phyloP scores from a whole-genome alignment of 1,140 invertebrate species.

The Eurytemora carolleeae region DNA sequence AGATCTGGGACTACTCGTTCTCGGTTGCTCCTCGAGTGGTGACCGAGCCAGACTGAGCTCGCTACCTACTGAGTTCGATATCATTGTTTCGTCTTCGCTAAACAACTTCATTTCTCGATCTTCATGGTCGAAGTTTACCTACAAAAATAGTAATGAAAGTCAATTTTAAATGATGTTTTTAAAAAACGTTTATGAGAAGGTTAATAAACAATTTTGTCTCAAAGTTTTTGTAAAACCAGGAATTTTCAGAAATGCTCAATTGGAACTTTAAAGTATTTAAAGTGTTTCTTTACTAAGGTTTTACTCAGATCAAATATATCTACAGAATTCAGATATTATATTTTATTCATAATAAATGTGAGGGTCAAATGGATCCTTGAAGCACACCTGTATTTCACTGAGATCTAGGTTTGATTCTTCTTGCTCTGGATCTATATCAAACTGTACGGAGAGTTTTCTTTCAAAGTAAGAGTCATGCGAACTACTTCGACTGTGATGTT shows the following conservation, averaged over 20 bases:
- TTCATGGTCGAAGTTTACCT: slow-evolving; percentile 57
- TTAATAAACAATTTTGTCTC: too few species aligned
- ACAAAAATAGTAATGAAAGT: too few species aligned
- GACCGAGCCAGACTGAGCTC: background rate
- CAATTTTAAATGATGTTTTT: too few species aligned
- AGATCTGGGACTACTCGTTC: background rate
- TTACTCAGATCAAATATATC: too few species aligned
- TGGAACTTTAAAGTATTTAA: too few species aligned
- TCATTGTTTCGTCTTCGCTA: slow-evolving; percentile 52
- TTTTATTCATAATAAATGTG: too few species aligned
- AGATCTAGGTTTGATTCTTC: slow-evolving; percentile 32
- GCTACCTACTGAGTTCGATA: slow-evolving; percentile 21
- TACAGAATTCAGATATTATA: too few species aligned
- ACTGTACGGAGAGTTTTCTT: background rate
- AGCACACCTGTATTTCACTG: slow-evolving; percentile 44
- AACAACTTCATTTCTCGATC: slow-evolving; percentile 65
- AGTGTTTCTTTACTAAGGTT: too few species aligned
- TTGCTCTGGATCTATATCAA: background rate
- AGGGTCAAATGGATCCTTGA: too few species aligned
- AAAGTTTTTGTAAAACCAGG: too few species aligned
- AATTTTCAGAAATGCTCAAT: too few species aligned
- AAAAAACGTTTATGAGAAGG: too few species aligned
- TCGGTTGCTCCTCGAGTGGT: background rate
- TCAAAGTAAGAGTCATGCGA: slow-evolving; percentile 87
- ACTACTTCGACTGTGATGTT: slow-evolving; percentile 38